Evolutionary conservation across 2,113 vertebrate species (phyloP).

Genomic region (Syngnathus scovelli): DNA sequence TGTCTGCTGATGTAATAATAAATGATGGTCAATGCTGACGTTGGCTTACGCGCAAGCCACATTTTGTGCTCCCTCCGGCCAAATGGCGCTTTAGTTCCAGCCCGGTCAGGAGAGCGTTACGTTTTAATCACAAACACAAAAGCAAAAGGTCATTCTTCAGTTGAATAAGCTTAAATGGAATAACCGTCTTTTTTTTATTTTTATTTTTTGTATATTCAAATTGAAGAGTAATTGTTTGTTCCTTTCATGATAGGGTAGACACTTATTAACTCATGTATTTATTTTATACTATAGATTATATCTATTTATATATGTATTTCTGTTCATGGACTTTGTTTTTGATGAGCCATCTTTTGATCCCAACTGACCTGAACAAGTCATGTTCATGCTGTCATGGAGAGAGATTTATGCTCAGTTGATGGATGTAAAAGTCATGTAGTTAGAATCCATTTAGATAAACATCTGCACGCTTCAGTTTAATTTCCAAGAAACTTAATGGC

Average conservation of each 20-base stretch:
- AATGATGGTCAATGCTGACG: slow-evolving; percentile 1
- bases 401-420: slow-evolving; percentile 13
- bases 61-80: background rate
- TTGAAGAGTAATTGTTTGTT: background rate
- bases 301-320: background rate
- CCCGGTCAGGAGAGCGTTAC: background rate
- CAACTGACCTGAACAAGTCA: background rate
- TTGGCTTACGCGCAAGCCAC: slow-evolving; percentile 7
- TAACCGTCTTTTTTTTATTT: background rate
- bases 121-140: background rate
- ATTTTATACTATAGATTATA: too few species aligned
- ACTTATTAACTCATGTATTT: too few species aligned
- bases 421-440: slow-evolving; percentile 30
- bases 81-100: background rate
- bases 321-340: background rate
- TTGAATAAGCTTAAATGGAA: background rate
- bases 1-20: slow-evolving; percentile 8
- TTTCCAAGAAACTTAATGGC: background rate
- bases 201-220: background rate
- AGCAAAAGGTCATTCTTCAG: background rate
- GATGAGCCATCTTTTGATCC: background rate
- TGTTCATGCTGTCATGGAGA: slow-evolving; percentile 5
- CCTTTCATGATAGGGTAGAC: background rate
- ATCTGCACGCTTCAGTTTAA: background rate
- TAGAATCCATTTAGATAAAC: background rate